Evolutionary conservation across 2,113 vertebrate genomes (phyloP).

Genomic region (Meles meles): DNA sequence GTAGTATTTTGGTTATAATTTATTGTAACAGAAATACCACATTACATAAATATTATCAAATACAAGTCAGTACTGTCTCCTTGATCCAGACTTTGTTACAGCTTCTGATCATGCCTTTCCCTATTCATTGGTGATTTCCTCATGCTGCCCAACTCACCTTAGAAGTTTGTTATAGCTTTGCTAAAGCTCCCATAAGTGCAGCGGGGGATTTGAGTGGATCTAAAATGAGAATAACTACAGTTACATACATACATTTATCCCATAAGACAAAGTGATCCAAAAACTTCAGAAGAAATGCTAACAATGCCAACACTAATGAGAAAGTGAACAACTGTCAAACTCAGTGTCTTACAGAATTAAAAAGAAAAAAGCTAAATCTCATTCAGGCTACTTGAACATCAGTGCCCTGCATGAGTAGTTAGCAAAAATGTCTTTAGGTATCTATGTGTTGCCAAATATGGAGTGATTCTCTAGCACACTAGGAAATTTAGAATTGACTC

Average conservation of each 20-base stretch:
- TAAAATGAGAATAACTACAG: conserved; percentile 76
- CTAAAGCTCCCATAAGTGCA: conserved; percentile 7
- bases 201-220: conserved; percentile 65
- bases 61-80: neutral
- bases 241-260: conserved; percentile 69
- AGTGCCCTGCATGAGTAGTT: conserved; percentile 17
- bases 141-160: conserved; percentile 57
- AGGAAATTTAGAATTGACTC: conserved; percentile 53
- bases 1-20: conserved; percentile 33
- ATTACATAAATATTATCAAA: neutral
- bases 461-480: conserved; percentile 51
- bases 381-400: conserved; percentile 31
- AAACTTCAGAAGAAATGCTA: conserved; percentile 77
- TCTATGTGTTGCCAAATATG: conserved; percentile 45
- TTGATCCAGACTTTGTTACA: conserved; percentile 32
- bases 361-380: conserved; percentile 49
- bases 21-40: conserved; percentile 33
- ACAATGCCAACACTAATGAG: conserved; percentile 73
- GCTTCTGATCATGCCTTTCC: conserved; percentile 61
- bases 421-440: conserved; percentile 55
- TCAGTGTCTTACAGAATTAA: conserved; percentile 63
- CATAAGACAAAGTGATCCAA: conserved; percentile 78
- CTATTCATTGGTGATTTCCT: conserved; percentile 63
- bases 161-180: conserved; percentile 59
- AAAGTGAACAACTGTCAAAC: conserved; percentile 68